Percentiles rank a stretch among this genome's conserved stretches.
Conservation (phyloP, 2,888 invertebrate species). For the Leptinotarsa haldemani region DNA sequence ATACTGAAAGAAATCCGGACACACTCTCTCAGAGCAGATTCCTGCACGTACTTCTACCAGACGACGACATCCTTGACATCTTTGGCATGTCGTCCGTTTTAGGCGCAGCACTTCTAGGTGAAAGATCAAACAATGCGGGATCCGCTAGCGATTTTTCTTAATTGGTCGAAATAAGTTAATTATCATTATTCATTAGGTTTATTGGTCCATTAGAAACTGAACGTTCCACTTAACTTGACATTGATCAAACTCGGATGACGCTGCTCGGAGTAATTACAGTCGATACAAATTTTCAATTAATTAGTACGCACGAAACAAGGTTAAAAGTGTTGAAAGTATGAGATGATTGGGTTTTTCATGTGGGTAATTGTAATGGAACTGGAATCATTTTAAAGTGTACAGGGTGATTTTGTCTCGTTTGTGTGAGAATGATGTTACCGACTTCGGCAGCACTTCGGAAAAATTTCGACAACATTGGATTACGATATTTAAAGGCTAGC, state of each 20-base stretch:
- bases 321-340: conserved; percentile 31
- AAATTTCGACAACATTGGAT: too few species aligned
- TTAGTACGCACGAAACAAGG: conserved; percentile 32
- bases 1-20: background rate
- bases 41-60: conserved; percentile 1
- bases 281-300: conserved; percentile 34
- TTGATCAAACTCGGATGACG: conserved; percentile 35
- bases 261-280: conserved; percentile 25
- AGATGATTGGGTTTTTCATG: conserved; percentile 33
- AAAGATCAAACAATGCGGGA: conserved; percentile 24
- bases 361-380: conserved; percentile 28
- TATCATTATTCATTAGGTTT: conserved; percentile 30
- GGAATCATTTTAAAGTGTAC: background rate
- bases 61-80: conserved; percentile 1
- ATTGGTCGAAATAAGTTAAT: conserved; percentile 18
- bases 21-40: background rate
- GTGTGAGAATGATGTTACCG: too few species aligned
- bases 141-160: background rate
- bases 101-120: conserved; percentile 24
- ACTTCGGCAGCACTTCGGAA: too few species aligned
- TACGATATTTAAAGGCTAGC: too few species aligned
- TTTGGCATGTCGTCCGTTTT: background rate
- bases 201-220: conserved; percentile 39
- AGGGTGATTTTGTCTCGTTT: background rate
- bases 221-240: conserved; percentile 39